Base-by-base conservation (phyloP, 2,888 invertebrate species). In the Cosmia trapezina region DNA sequence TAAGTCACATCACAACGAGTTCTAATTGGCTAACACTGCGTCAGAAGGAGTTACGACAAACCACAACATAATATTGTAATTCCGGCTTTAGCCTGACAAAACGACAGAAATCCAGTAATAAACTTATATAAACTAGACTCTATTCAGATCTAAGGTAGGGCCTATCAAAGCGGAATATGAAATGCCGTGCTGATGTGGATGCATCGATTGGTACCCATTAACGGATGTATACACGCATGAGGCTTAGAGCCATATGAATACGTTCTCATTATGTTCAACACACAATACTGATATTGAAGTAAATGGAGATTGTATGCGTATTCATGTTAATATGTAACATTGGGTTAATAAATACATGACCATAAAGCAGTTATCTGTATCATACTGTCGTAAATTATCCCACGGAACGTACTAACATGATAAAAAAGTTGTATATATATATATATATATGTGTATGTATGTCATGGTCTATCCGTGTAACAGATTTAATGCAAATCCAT, bases 191-290 rank as follows among this genome's bases (percentile, higher is more conserved):
- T 28, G 14, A 45, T 53, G 14, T 28, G 41, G 19, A 60, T 60
- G 53, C 59, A 74, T 74, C 60, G 60, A 60, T 74, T 54, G 69
- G 59, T 77, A 19, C 28, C 19, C 53, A 60, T 77, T 68, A 53
- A 53, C 14, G 47, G 59, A 11, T 51, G 5, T 60, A 6, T 73
- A 37, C 37, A 47, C 45, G 51, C 45, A 22, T 4, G 4, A 47
- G 2, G 47, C 59, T 60, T 53, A 33, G 8, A 0, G 8, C 22
- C 19, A 51, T 63, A 19, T n/a, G 47, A 47, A 11, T 54, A 60
- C 8, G 14, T 60, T 60, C 68, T 51, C 51, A 61, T 54, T 28
- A 54, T 47, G 41, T n/a, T 9, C 19, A 28, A 12, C 17, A 41
- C 19, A 45, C n/a, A 59, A 51, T 22, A 33, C 41, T 14, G 9